These are phyloP conservation scores for mouse (Mus musculus) DNA, from an alignment of 2,113 vertebrate genomes.

Conservation along the genomic window GRCm39 chr19:26667501-26668000, in stretches of 20 bases:
- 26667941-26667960: constrained; percentile 50
- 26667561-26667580: neutral
- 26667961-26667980: constrained; percentile 60
- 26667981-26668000: constrained; percentile 57
- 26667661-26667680: constrained; percentile 9
- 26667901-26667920: constrained; percentile 59
- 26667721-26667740: constrained; percentile 31
- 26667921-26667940: constrained; percentile 60
- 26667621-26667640: neutral
- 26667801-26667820: neutral
- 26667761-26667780: neutral
- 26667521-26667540: neutral
- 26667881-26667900: constrained; percentile 67
- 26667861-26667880: constrained; percentile 61
- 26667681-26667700: neutral
- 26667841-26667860: constrained; percentile 49
- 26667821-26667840: constrained; percentile 60
- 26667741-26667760: neutral
- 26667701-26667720: constrained; percentile 30
- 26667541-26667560: neutral
- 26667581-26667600: neutral
- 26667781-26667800: neutral
- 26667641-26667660: neutral
- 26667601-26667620: neutral
- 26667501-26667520: neutral